These are phyloP conservation scores for Nestor notabilis DNA, from an alignment of 2,113 vertebrate genomes.

Conservation along the genomic window DNA sequence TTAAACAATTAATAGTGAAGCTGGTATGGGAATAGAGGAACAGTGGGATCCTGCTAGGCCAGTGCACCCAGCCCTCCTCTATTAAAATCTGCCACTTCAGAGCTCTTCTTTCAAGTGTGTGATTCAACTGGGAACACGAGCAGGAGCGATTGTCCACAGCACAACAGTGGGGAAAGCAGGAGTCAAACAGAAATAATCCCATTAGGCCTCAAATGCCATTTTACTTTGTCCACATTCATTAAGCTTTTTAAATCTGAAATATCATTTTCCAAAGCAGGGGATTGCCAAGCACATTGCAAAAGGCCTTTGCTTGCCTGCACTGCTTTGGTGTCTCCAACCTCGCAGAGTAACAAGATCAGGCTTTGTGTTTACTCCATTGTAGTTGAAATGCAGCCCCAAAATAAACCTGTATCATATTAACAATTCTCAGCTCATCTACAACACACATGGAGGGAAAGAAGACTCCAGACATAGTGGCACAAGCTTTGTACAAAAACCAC, in stretches of 20 bases:
- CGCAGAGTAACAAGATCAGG: rapidly evolving
- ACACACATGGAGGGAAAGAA: background rate
- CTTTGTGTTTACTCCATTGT: rapidly evolving
- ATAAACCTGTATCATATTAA: rapidly evolving
- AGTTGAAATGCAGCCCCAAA: background rate
- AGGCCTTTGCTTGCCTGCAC: rapidly evolving
- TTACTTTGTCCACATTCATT: rapidly evolving
- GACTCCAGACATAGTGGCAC: constrained; percentile 10
- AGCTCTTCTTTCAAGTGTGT: background rate
- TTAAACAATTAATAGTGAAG: background rate
- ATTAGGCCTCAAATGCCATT: rapidly evolving
- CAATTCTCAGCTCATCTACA: background rate
- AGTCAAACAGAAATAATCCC: background rate
- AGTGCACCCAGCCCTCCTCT: background rate
- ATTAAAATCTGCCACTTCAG: background rate
- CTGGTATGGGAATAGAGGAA: background rate
- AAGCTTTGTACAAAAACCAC: constrained; percentile 72
- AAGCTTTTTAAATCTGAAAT: rapidly evolving
- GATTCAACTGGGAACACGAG: rapidly evolving
- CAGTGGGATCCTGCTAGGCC: background rate
- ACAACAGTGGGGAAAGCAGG: background rate
- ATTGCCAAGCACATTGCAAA: rapidly evolving
- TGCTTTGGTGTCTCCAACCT: rapidly evolving
- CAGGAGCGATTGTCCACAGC: rapidly evolving
- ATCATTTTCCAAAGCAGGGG: rapidly evolving